These are phyloP conservation scores for Drosophila kambysellisi DNA, from an alignment of 2,888 invertebrate genomes.

Conservation along the genomic window DNA sequence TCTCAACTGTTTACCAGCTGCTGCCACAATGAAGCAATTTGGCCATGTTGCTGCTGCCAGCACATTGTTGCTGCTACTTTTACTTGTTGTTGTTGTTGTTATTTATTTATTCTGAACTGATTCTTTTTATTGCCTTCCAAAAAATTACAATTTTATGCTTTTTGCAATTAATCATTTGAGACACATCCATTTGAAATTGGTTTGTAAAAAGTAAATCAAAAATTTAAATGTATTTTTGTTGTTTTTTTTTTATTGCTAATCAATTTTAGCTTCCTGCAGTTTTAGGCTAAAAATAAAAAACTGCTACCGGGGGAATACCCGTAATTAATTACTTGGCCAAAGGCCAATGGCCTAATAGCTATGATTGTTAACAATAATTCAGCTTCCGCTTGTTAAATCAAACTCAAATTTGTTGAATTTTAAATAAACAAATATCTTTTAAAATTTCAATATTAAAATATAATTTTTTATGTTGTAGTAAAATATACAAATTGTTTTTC, in stretches of 20 bases:
- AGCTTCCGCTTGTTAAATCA: neutral
- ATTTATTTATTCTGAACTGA: constrained; percentile 34
- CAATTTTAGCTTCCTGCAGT: neutral
- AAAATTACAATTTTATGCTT: neutral
- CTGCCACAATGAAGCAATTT: constrained; percentile 66
- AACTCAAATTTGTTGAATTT: neutral
- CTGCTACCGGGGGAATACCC: neutral
- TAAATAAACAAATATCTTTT: neutral
- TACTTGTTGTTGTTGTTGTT: constrained; percentile 28
- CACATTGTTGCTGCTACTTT: constrained; percentile 12
- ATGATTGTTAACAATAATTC: neutral
- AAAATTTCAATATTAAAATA: neutral
- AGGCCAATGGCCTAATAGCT: neutral
- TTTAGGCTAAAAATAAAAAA: neutral
- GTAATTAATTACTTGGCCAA: neutral
- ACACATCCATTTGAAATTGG: constrained; percentile 6
- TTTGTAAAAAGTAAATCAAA: neutral
- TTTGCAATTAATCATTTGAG: constrained; percentile 39
- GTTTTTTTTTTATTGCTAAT: neutral
- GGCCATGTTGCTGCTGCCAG: constrained; percentile 35
- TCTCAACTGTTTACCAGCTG: constrained; percentile 53
- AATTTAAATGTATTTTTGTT: neutral
- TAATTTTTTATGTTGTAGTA: neutral
- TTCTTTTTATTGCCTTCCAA: constrained; percentile 26
- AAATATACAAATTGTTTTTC: neutral